A percentile compares a stretch with the other conserved stretches of the same genome.
Evolutionary conservation across 2,113 vertebrate genomes (phyloP).

Genomic region (Diphyllodes magnificus): DNA sequence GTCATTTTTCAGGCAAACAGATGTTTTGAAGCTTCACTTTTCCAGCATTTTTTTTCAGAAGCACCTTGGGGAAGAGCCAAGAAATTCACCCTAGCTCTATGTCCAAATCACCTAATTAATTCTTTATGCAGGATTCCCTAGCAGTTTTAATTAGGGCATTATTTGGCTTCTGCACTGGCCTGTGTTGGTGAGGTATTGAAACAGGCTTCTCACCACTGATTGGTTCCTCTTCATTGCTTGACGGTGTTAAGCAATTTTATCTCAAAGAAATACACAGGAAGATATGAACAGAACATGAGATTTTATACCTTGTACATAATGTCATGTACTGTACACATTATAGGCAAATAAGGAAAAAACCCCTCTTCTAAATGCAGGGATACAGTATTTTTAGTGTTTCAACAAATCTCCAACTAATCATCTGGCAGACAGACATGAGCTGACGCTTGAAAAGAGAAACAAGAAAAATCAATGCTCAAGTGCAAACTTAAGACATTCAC

Average conservation of each 20-base stretch:
- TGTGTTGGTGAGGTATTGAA: not conserved
- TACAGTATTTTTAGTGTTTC: not conserved
- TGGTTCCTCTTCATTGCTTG: not conserved
- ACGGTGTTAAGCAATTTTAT: not conserved
- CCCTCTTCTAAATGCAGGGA: not conserved
- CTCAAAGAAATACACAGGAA: not conserved
- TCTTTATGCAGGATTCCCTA: not conserved
- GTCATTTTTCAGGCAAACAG: not conserved
- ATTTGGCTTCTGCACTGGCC: not conserved
- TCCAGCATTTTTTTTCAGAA: not conserved
- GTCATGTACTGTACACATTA: not conserved
- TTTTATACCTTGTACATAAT: not conserved
- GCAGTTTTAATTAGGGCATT: not conserved
- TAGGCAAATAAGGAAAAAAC: not conserved
- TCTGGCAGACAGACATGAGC: not conserved
- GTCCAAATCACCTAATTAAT: not conserved
- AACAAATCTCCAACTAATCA: not conserved
- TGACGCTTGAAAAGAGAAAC: not conserved
- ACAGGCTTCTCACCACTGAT: not conserved
- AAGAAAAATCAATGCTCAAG: not conserved
- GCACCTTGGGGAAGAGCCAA: not conserved
- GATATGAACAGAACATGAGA: not conserved
- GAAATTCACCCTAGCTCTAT: not conserved
- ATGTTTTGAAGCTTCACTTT: not conserved
- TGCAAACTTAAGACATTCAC: conserved; percentile 21